Conservation (phyloP, 2,888 invertebrate genomes). For the Sphinx pinastri region DNA sequence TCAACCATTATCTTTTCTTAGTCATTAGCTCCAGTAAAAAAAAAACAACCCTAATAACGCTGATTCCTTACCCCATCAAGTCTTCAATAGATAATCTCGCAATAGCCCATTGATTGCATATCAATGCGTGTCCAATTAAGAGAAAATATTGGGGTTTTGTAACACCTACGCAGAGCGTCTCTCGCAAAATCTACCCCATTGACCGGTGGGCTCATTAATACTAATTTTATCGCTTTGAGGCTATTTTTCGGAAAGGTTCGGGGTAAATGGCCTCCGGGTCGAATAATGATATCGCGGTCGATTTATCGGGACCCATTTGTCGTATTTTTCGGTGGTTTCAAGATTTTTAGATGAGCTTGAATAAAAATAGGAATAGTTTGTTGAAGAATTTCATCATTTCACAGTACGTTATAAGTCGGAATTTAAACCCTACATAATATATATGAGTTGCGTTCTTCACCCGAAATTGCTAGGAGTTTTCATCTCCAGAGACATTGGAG, state of each 20-base stretch:
- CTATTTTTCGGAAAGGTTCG: conserved; percentile 21
- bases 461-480: no score
- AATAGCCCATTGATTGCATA: conserved; percentile 10
- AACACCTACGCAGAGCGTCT: neutral
- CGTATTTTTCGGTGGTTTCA: neutral
- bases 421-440: no score
- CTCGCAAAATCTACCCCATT: neutral
- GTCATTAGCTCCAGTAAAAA: neutral
- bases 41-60: neutral
- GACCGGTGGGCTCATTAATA: conserved; percentile 21
- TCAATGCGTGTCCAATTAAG: conserved; percentile 19
- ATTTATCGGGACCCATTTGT: conserved; percentile 14
- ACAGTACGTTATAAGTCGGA: no score
- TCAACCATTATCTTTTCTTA: neutral
- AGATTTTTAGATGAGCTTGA: neutral
- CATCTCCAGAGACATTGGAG: no score
- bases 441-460: no score
- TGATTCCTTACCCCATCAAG: neutral
- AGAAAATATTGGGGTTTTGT: conserved; percentile 21
- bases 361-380: neutral
- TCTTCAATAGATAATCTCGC: neutral
- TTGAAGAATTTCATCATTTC: no score
- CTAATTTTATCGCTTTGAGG: conserved; percentile 25
- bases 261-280: conserved; percentile 20
- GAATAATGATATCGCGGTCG: conserved; percentile 15